These are phyloP conservation scores for Meiosimyza platycephala DNA, from an alignment of 2,888 invertebrate species.

Conservation along the genomic window DNA sequence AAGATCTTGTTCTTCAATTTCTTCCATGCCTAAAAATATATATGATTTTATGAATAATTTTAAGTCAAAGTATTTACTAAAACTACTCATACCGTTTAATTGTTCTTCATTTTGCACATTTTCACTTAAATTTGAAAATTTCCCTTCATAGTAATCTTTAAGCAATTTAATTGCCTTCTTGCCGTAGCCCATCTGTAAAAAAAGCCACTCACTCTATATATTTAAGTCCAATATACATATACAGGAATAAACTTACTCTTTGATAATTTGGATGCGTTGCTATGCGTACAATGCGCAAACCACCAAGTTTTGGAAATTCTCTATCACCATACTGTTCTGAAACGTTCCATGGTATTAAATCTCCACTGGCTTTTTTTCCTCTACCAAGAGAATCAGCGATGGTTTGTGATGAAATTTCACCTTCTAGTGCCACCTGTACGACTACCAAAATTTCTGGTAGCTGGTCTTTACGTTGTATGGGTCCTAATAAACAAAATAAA, in stretches of 20 bases:
- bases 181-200: conserved; percentile 94
- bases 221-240: not conserved
- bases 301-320: conserved; percentile 90
- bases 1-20: conserved; percentile 71
- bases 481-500: conserved; percentile 92
- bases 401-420: conserved; percentile 75
- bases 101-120: conserved; percentile 48
- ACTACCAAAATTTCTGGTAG: conserved; percentile 96
- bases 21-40: conserved; percentile 69
- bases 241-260: conserved; percentile 69
- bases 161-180: conserved; percentile 85
- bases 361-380: conserved; percentile 93
- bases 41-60: conserved; percentile 13
- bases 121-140: conserved; percentile 79
- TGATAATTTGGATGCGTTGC: conserved; percentile 99
- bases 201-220: not conserved
- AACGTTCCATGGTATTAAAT: conserved; percentile 98
- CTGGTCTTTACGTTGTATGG: conserved; percentile 78
- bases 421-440: conserved; percentile 85
- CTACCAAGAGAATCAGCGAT: conserved; percentile 83
- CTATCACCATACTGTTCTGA: conserved; percentile 96
- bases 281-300: conserved; percentile 93
- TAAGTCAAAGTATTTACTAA: not conserved
- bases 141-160: conserved; percentile 88
- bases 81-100: conserved; percentile 44